Base-by-base conservation (phyloP, 2,888 invertebrate genomes). In the Aspidiotus destructor region DNA sequence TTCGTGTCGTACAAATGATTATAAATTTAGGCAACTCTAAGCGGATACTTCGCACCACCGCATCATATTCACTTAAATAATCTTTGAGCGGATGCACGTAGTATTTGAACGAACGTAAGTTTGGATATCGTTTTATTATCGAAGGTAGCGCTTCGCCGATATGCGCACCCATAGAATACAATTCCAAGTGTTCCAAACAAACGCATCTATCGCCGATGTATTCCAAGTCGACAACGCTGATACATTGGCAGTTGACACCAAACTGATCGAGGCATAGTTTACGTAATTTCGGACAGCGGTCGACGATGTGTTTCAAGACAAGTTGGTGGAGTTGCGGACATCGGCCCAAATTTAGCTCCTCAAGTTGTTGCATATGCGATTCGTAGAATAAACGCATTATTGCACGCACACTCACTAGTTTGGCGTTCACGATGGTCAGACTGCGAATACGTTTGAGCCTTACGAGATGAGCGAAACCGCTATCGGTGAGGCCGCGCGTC, bases 301-400 rank as follows among this genome's bases (percentile, higher is more conserved):
- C 67, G 41, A 57, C 67, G 28, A 67, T 42, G 15, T 60, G 60
- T 40, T 67, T 67, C 9, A 67, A 60, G 8, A 67, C 67, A 13
- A 67, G 15, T 16, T 67, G 67, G 48, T 67, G 67, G 48, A 67
- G 67, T 16, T 67, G 58, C 8, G 67, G 67, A n/a, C 67, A 67
- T 9, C 67, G 17, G 13, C 58, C 60, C 58, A 67, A 57, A 16
- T 67, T 67, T n/a, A 67, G 44, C 40, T 67, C 60, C 57, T 67
- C 67, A 15, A 67, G 48, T 40, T 67, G 57, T 8, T 58, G 67
- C 17, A 60, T 48, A 41, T 67, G 67, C 3, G 60, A 48, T 52
- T 67, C 67, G 58, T 67, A 67, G 16, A 67, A 67, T 5, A 67
- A 41, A 8, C 67, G 60, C 67, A 67, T 67, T 10, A 67, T 67